Base-by-base conservation (phyloP, 2,113 vertebrate species). In the Misgurnus anguillicaudatus region DNA sequence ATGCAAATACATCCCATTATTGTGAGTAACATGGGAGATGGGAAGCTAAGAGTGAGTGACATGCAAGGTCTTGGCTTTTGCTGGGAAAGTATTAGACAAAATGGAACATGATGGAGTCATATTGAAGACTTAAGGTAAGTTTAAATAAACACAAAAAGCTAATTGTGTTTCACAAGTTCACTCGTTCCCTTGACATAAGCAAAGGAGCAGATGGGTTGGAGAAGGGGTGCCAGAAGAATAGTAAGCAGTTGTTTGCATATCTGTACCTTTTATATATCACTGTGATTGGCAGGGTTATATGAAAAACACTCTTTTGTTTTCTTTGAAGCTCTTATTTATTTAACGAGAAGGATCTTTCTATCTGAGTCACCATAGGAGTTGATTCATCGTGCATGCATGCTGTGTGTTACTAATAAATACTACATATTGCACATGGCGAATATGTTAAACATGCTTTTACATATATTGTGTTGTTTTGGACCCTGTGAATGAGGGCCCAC, bases 1-100 rank as follows among this genome's bases (percentile, higher is more conserved):
- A 80, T 83, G 67, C 67, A 83, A 83, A 77, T 57, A 80, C 82
- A 83, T 71, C 77, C 72, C 72, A 80, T 83, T 83, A 83, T 69
- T 69, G 70, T 48, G 42, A 53, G 69, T 53, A 83, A 67, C 78
- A 77, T 71, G 62, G 72, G 82, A 79, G 77, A 79, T 58, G 58
- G 31, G 48, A 19, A 72, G 58, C 73, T 75, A 77, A 80, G 77
- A 80, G 61, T 67, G 61, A 80, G 73, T 77, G 78, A 73, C 79
- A 71, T 53, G 61, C 69, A 57, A 79, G 76, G 51, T 65, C 65
- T 65, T 39, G 48, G 66, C 38, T 68, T 69, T 69, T 65, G 66
- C 75, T 38, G n/a, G 64, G 66, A 53, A 77, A 80, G 66, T 70
- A 63, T 75, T 19, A 51, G 60, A 71, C 24, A 58, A 80, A 82